Percentiles rank a stretch among this genome's conserved stretches.
phyloP scores from a whole-genome alignment of 1,140 invertebrate species.

The Chironomus striatipennis region DNA sequence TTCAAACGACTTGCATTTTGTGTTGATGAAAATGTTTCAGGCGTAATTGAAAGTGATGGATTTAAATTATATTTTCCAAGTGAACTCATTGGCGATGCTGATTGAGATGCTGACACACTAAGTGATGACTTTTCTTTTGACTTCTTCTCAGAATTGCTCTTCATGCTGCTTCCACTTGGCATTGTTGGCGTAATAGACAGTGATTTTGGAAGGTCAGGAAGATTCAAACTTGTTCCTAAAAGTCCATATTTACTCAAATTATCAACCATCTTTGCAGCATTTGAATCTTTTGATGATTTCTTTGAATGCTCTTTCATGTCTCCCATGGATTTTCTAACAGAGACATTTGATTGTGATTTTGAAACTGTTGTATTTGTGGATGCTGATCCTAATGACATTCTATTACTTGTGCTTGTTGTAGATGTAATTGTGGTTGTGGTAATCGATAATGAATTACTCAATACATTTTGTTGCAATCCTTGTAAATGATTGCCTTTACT shows the following conservation, averaged over 20 bases:
- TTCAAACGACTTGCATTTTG: background rate
- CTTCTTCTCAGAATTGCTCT: background rate
- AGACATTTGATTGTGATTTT: background rate
- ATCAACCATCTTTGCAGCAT: background rate
- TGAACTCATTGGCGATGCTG: background rate
- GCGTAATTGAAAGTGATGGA: background rate
- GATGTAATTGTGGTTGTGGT: background rate
- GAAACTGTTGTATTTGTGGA: background rate
- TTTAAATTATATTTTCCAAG: background rate
- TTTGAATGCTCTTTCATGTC: background rate
- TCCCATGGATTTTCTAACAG: background rate
- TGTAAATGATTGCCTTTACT: background rate
- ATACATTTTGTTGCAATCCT: background rate
- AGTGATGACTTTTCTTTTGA: background rate
- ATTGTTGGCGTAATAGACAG: slow-evolving; percentile 8
- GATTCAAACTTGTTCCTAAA: background rate
- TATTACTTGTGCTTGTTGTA: background rate
- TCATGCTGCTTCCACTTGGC: background rate
- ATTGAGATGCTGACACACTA: background rate
- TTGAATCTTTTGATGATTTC: background rate
- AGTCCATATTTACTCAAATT: slow-evolving; percentile 7
- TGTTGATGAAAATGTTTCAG: background rate
- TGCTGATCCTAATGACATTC: background rate
- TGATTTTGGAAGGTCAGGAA: slow-evolving; percentile 14
- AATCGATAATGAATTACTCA: slow-evolving; percentile 3